These are phyloP conservation scores for Alexandromys fortis DNA, from an alignment of 2,113 vertebrate species.

Conservation along the genomic window DNA sequence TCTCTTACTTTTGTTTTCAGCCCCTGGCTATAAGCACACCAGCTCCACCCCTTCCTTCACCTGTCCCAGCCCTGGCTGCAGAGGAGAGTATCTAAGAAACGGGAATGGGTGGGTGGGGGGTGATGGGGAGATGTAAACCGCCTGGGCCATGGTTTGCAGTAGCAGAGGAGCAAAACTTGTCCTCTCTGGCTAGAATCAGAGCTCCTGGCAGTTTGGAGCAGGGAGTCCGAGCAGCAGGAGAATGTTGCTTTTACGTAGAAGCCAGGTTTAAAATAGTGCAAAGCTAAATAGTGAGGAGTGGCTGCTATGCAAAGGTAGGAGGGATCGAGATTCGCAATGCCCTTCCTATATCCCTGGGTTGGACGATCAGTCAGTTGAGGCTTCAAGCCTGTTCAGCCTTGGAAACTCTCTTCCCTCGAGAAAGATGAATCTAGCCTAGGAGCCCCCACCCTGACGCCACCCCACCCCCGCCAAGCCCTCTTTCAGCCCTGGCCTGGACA, in stretches of 20 bases:
- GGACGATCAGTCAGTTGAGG: neutral
- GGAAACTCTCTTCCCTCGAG: conserved; percentile 46
- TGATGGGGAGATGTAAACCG: neutral
- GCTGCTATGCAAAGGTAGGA: neutral
- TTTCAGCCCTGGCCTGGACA: conserved; percentile 40
- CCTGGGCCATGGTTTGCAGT: conserved; percentile 6
- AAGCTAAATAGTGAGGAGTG: neutral
- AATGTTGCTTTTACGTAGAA: conserved; percentile 47
- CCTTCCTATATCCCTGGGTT: neutral
- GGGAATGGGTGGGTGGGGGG: neutral
- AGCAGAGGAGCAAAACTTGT: conserved; percentile 56
- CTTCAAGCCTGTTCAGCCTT: conserved; percentile 14
- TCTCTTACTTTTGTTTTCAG: neutral
- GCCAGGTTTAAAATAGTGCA: conserved; percentile 42
- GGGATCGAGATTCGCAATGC: neutral
- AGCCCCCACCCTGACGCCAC: neutral
- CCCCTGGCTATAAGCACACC: neutral
- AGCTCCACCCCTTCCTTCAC: neutral
- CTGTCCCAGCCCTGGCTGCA: neutral
- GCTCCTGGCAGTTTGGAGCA: conserved; percentile 19
- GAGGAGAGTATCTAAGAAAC: conserved; percentile 21
- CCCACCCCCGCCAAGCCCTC: neutral
- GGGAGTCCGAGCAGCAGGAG: neutral
- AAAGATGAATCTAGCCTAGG: conserved; percentile 49
- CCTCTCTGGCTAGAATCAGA: conserved; percentile 30